A percentile compares a stretch with the other conserved stretches of the same genome.
These are phyloP conservation scores for Chiloscyllium plagiosum DNA, from an alignment of 2,113 vertebrate species.

Conservation along the genomic window DNA sequence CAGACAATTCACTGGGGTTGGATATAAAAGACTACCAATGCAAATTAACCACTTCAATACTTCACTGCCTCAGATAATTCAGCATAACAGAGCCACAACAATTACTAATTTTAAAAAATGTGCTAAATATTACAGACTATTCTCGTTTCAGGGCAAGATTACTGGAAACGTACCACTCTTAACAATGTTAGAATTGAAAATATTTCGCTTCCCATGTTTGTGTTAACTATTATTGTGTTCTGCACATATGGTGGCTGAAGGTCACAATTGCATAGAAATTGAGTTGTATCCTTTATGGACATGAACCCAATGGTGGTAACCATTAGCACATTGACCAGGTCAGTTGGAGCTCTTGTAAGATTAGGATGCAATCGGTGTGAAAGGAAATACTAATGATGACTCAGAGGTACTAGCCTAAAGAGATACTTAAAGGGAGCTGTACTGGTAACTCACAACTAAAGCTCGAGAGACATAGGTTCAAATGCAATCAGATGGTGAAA, in stretches of 20 bases:
- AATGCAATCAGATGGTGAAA: no score
- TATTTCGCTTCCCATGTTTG: neutral
- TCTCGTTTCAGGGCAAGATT: neutral
- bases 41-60: conserved; percentile 34
- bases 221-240: neutral
- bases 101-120: neutral
- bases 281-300: neutral
- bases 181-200: neutral
- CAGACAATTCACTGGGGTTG: neutral
- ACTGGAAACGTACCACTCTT: neutral
- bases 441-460: no score
- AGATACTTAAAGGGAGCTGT: no score
- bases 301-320: neutral
- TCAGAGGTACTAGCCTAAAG: neutral
- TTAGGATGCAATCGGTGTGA: neutral
- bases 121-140: no score
- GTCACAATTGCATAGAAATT: neutral
- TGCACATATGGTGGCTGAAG: neutral
- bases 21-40: conserved; percentile 31
- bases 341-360: neutral
- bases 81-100: neutral
- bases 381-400: neutral
- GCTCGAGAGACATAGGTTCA: no score
- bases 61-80: neutral
- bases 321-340: neutral